These are phyloP conservation scores for Chaenodraco wilsoni DNA, from an alignment of 2,797 vertebrate species.

Conservation along the genomic window DNA sequence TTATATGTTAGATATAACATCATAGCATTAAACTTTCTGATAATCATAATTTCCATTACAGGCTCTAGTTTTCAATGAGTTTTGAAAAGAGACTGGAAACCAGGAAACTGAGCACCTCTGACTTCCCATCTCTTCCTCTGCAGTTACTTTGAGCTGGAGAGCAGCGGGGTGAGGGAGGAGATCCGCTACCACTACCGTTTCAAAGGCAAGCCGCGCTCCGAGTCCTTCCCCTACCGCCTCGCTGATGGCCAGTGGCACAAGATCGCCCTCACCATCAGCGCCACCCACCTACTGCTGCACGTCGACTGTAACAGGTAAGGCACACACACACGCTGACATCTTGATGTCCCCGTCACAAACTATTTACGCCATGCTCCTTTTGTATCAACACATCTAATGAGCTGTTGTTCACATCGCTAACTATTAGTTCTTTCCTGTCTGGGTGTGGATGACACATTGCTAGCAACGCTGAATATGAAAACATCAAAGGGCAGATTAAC, in stretches of 20 bases:
- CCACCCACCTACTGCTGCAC: conserved; percentile 90
- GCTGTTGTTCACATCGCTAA: conserved; percentile 56
- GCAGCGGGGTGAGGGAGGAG: conserved; percentile 93
- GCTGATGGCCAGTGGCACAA: conserved; percentile 95
- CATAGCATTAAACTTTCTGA: too few relatives aligned
- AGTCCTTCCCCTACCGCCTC: conserved; percentile 92
- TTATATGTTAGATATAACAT: too few relatives aligned
- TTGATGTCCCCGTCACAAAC: conserved; percentile 18
- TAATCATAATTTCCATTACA: too few relatives aligned
- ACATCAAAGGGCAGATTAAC: conserved; percentile 51
- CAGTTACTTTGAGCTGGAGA: conserved; percentile 97
- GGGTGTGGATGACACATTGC: conserved; percentile 49
- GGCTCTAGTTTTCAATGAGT: background rate
- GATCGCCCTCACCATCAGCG: conserved; percentile 90
- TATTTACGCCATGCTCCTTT: conserved; percentile 35
- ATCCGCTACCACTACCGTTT: conserved; percentile 93
- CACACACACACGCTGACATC: background rate
- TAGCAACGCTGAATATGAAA: conserved; percentile 39
- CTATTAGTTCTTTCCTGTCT: conserved; percentile 54
- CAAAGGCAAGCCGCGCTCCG: conserved; percentile 88
- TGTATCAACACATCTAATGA: conserved; percentile 61
- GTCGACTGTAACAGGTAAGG: conserved; percentile 95
- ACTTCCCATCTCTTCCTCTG: conserved; percentile 26
- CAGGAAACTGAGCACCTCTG: conserved; percentile 1
- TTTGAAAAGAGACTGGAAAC: background rate